phyloP scores from a whole-genome alignment of 2,888 invertebrate species.

The Sturmia bella region DNA sequence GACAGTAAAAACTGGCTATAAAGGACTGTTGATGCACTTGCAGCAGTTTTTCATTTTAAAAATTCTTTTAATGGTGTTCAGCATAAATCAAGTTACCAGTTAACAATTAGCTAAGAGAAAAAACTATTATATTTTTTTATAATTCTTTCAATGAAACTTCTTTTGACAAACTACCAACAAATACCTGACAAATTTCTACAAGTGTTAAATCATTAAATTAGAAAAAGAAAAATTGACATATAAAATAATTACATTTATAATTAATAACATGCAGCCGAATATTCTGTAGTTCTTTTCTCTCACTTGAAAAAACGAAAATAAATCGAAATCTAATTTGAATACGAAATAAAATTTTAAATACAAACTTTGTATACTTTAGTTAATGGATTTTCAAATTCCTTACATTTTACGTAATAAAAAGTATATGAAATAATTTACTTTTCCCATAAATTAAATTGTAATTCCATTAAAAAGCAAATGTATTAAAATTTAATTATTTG shows the following conservation, averaged over 20 bases:
- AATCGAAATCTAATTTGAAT: too few species aligned
- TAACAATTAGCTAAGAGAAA: too few species aligned
- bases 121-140: too few species aligned
- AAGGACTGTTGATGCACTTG: neutral
- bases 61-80: too few species aligned
- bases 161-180: conserved; percentile 47
- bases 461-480: too few species aligned
- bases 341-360: neutral
- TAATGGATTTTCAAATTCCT: too few species aligned
- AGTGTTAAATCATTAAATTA: conserved; percentile 62
- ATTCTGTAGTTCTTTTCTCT: conserved; percentile 13
- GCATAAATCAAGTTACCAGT: too few species aligned
- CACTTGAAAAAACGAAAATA: neutral
- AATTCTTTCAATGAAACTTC: neutral
- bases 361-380: neutral
- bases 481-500: too few species aligned
- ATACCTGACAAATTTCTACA: conserved; percentile 54
- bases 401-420: too few species aligned
- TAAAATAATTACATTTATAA: conserved; percentile 42
- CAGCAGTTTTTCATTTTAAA: too few species aligned
- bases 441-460: too few species aligned
- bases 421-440: too few species aligned
- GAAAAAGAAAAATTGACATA: conserved; percentile 32
- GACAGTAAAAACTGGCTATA: conserved; percentile 9
- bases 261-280: conserved; percentile 8